A percentile compares a stretch with the other conserved stretches of the same genome.
Conservation (phyloP, 2,113 vertebrate species). For the Megaceryle torquata region DNA sequence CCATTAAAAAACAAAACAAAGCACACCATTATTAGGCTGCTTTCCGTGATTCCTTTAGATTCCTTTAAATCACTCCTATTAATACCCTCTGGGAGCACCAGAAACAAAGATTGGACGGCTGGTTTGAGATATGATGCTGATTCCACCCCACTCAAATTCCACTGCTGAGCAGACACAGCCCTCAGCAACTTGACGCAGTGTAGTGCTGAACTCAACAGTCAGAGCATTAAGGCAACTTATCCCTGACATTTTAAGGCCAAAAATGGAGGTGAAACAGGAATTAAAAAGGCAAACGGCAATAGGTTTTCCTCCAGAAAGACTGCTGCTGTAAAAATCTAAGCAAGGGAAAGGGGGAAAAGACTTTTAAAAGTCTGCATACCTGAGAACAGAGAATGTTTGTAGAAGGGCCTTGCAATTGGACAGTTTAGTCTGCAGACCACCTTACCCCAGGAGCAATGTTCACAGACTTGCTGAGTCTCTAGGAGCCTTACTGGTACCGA, state of each 20-base stretch:
- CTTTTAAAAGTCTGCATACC: background rate
- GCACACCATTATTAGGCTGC: background rate
- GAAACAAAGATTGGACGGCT: background rate
- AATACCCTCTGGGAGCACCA: background rate
- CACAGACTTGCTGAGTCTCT: background rate
- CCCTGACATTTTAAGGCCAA: slow-evolving; percentile 4
- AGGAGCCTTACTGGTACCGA: background rate
- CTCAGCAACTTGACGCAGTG: background rate
- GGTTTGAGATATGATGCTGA: background rate
- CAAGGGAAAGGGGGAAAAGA: background rate
- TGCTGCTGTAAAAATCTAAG: background rate
- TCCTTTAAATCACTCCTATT: background rate
- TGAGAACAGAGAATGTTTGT: background rate
- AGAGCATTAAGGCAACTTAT: background rate
- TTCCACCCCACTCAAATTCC: slow-evolving; percentile 40
- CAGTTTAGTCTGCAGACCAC: background rate
- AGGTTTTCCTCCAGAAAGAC: background rate
- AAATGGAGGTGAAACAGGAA: background rate
- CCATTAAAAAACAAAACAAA: background rate
- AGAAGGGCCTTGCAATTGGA: background rate
- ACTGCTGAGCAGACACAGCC: slow-evolving; percentile 11
- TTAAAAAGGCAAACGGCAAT: background rate
- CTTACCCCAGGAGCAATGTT: background rate
- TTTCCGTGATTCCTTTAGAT: background rate
- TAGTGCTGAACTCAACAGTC: background rate